Percentiles rank a stretch among this genome's conserved stretches.
phyloP scores from a whole-genome alignment of 2,888 invertebrate genomes.

The Cerastoderma edule region DNA sequence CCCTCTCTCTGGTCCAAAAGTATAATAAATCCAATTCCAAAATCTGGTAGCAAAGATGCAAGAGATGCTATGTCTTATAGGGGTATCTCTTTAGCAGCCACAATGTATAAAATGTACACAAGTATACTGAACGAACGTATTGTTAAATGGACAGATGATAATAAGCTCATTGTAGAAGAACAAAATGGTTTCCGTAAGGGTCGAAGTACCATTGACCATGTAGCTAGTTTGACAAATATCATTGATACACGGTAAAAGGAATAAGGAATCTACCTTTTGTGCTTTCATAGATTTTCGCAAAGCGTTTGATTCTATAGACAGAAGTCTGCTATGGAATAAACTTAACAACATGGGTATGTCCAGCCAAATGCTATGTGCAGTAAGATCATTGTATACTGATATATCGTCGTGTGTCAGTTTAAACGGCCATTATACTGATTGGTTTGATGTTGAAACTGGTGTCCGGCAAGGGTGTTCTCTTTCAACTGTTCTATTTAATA shows the following conservation, averaged over 20 bases:
- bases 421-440: slow-evolving; percentile 30
- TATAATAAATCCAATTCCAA: slow-evolving; percentile 35
- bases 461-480: slow-evolving; percentile 26
- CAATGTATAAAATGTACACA: slow-evolving; percentile 26
- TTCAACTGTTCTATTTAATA: slow-evolving; percentile 29
- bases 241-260: slow-evolving; percentile 24
- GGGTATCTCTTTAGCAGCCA: slow-evolving; percentile 23
- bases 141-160: slow-evolving; percentile 12
- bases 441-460: slow-evolving; percentile 22
- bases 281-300: slow-evolving; percentile 41
- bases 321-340: slow-evolving; percentile 16
- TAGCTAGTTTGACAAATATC: slow-evolving; percentile 19
- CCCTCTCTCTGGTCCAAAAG: slow-evolving; percentile 22
- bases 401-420: slow-evolving; percentile 29
- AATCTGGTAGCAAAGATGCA: slow-evolving; percentile 16
- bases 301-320: slow-evolving; percentile 30
- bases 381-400: slow-evolving; percentile 27
- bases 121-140: slow-evolving; percentile 19
- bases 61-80: slow-evolving; percentile 22
- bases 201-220: slow-evolving; percentile 26
- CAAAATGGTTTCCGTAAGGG: slow-evolving; percentile 33
- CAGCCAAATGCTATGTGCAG: slow-evolving; percentile 20
- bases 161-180: background rate
- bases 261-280: slow-evolving; percentile 29
- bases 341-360: slow-evolving; percentile 19